Evolutionary conservation across 1,140 invertebrate species (phyloP), one percentile per base, ranked within the genome.

Genomic region (Chymomyza costata): DNA sequence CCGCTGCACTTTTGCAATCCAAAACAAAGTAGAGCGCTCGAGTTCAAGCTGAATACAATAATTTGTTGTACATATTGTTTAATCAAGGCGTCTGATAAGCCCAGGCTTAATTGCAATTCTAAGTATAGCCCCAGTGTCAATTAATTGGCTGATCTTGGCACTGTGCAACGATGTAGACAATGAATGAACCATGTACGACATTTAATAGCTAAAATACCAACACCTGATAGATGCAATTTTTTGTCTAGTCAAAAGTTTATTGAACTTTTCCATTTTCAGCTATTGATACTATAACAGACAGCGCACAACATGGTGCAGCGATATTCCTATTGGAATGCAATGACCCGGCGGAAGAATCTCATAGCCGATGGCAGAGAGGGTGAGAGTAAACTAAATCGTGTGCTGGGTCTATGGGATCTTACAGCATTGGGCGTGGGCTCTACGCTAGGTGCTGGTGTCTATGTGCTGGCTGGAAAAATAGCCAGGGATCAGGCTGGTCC

Each of bases 401-500:
- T 93, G 28, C 87, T 96, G 6, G 90, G 89, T 2, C 90, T 92
- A 0, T 86, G 93, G 32, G 93, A 95, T 85, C 87, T 95, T 5
- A 94, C 92, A 0, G 90, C 91, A 1, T 82, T 95, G 1, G 93
- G 94, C 30, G 91, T 97, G 15, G 94, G 95, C 6, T 94, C 93
- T 55, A 97, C 94, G 0, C 85, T 97, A 6, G 95, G 95, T 2
- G 92, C 95, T 16, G 95, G 95, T 10, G 92, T 96, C 8, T 97
- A 97, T 87, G 94, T 97, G 5, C 85, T 96, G 15, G 93, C 93
- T 11, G 95, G 95, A 7, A 90, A 93, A 56, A 93, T 96, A n/a
- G 92, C 94, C 15, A 91, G 90, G 82, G 88, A 90, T 41, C 90
- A 88, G 39, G 92, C 95, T 0, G 95, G 95, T 0, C 95, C 95